Percentiles rank a stretch among this genome's conserved stretches.
Conservation (phyloP, 2,888 invertebrate genomes). For the Eristalis tenax region DNA sequence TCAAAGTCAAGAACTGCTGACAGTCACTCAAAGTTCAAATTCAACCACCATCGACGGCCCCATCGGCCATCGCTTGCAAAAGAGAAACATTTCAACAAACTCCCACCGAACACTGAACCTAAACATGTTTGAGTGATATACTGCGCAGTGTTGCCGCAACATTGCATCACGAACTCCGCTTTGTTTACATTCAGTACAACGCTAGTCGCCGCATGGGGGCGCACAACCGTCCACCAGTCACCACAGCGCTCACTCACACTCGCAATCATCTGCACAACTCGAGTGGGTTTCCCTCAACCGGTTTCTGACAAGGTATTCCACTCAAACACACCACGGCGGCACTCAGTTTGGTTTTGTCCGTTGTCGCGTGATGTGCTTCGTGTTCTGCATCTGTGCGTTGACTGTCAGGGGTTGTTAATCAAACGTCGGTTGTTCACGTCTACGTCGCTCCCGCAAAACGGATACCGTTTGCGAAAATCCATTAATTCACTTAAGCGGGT, state of each 20-base stretch:
- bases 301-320: slow-evolving; percentile 51
- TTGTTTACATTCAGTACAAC: slow-evolving; percentile 28
- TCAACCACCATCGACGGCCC: too few relatives aligned
- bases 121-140: not conserved
- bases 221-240: not conserved
- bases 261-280: not conserved
- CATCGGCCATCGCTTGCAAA: too few relatives aligned
- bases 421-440: not conserved
- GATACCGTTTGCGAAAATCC: not conserved
- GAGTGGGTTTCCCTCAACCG: slow-evolving; percentile 49
- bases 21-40: too few relatives aligned
- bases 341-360: slow-evolving; percentile 65
- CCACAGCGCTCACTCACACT: not conserved
- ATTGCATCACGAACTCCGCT: not conserved
- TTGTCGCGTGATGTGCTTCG: slow-evolving; percentile 44
- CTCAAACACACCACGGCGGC: slow-evolving; percentile 24
- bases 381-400: not conserved
- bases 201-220: slow-evolving; percentile 13
- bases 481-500: not conserved
- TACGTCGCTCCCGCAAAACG: slow-evolving; percentile 27
- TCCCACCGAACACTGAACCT: not conserved
- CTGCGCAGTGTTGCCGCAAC: not conserved
- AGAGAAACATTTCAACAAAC: not conserved
- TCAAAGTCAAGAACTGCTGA: too few relatives aligned
- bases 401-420: slow-evolving; percentile 12